Evolutionary conservation across 2,888 invertebrate species (phyloP), one percentile per base, ranked within the genome.

Genomic region (Orthosia gothica): DNA sequence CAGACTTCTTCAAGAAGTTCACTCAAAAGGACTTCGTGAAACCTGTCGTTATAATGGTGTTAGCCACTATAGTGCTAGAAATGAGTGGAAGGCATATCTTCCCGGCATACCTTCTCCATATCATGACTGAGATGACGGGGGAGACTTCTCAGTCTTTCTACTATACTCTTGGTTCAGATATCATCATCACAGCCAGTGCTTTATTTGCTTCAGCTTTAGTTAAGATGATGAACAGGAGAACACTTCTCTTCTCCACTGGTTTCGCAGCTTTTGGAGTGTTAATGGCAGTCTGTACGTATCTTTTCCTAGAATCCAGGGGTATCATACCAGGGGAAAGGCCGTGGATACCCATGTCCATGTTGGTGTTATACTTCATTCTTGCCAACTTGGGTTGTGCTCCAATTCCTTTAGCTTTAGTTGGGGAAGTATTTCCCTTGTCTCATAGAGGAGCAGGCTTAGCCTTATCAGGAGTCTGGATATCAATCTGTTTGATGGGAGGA

Each of bases 351-450:
- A 74, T 91, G 20, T 79, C 80, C 0, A 61, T 93, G 68, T 87
- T 93, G 12, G 83, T 88, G 18, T 15, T 89, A 1, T 93, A 92
- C 64, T 93, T 92, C 23, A 81, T 92, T 13, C 76, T 93, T 20
- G 86, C 88, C 0, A 93, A 93, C 59, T 85, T 93, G 23, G 93
- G 93, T 0, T 92, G 92, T 81, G 91, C 91, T 49, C 91, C 92
- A 0, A 91, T 93, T 63, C 91, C 92, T 12, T 70, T 91, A 54
- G 91, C 90, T 3, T 87, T 93, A 45, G 80, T 91, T 26, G 93
- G 92, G 0, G 93, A 93, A 79, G 74, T 92, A 1, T 92, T 89
- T 49, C 92, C 93, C 0, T 73, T 93, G 64, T 88, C 88, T 1
- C 92, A 93, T 47, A 88, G 90, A 74, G 90, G 89, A 7, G 85